Evolutionary conservation across 92 coral and sea anemone genomes (phyloP), one percentile per base, ranked within the genome.

Genomic region (Porites cylindrica): DNA sequence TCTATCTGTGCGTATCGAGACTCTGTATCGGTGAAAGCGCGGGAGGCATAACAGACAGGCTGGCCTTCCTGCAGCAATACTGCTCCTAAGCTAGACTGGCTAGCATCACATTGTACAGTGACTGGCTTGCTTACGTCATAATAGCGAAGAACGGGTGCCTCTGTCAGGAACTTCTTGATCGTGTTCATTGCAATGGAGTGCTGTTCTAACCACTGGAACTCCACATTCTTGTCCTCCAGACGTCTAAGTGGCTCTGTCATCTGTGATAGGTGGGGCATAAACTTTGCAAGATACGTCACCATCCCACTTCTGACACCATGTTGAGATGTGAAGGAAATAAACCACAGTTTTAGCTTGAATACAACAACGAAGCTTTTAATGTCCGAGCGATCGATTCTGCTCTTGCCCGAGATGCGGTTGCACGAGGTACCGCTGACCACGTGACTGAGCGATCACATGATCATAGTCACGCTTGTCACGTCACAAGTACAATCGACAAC

Each of bases 261-360:
- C 79, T 91, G 90, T 10, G 86, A 77, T 29, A 86, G 76, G 77
- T 76, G 80, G 38, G 90, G 93, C 87, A 85, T 26, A 82, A 85
- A 90, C 82, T 90, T 90, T 29, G 90, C 82, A 43, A 85, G 86
- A 32, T 85, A 90, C 13, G 76, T 90, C 59, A 90, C 93, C 88
- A 91, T 91, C 76, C 85, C 93, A 21, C 23, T 21, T 21, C 23
- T 21, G 23, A 21, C 23, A 21, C 23, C 23, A 21, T 21, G 23
- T 21, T 21, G 23, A 21, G 23, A 21, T 21, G 23, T 21, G 23
- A 21, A 21, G 23, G 23, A 21, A 21, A 21, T 21, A 21, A 21
- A 21, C 23, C 23, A 21, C 23, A 21, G 23, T 21, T 21, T 21
- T 21, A 21, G 23, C 23, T 21, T 21, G 23, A 21, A 21, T 21